Base-by-base conservation (phyloP, 2,797 vertebrate genomes). In the Falco novaeseelandiae region DNA sequence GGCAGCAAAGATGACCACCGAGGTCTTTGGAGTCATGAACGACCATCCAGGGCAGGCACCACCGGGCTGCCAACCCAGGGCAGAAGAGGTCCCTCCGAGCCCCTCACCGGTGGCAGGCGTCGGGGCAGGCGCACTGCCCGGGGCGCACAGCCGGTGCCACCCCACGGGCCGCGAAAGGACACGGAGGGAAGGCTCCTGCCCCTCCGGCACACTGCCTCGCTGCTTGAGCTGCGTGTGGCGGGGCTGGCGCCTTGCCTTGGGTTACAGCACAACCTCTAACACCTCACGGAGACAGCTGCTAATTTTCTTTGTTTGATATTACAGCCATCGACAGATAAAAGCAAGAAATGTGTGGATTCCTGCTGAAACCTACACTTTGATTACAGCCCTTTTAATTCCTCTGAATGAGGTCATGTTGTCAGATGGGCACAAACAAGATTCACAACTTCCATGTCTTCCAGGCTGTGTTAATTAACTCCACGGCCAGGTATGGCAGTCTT, bases 391-490 rank as follows among this genome's bases (percentile, higher is more conserved):
- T 93, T 84, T 48, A 87, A 87, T 63, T 92, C 88, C 82, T 87
- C 62, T 34, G 57, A 95, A 95, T 29, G 85, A 91, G 77, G 65
- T 65, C 69, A 71, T 2, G 9, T 23, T 87, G 76, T 65, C 80
- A 91, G 57, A 71, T 17, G 22, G 58, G 85, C 51, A 87, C 66
- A 88, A 88, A 83, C 8, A 82, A 67, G 72, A 86, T 72, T 90
- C 42, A 80, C 38, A 62, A 62, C 51, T 92, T 87, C 36, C 49
- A 29, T 3, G 4, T 78, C 76, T 91, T 89, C 26, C 40, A 81
- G 16, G 57, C 1, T 80, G 78, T 40, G 81, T 79, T 89, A 97
- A 95, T 97, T 95, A 96, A 88, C 57, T 87, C 54, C 89, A 59
- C 38, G 2, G 14, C 44, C 0, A 4, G 46, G 34, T n/a, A 52